Conservation (phyloP, 2,797 vertebrate genomes). For the Hapalemur alaotrensis region DNA sequence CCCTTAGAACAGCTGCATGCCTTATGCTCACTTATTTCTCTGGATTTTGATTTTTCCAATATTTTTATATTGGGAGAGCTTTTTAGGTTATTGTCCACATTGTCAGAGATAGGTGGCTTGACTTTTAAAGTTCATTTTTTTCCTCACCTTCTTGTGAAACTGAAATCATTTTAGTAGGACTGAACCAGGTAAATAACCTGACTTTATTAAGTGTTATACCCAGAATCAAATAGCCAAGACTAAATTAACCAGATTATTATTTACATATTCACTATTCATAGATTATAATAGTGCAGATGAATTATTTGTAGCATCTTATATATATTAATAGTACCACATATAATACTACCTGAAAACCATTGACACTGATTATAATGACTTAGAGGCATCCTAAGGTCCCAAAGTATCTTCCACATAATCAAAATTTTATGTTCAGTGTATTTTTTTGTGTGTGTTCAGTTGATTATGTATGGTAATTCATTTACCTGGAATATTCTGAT, state of each 20-base stretch:
- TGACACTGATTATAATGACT: not conserved
- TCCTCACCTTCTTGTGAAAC: not conserved
- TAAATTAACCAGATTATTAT: not conserved
- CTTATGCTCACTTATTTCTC: not conserved
- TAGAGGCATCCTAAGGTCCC: not conserved
- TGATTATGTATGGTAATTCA: not conserved
- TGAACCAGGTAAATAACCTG: not conserved
- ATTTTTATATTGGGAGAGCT: not conserved
- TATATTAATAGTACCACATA: not conserved
- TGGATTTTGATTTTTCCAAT: not conserved
- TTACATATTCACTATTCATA: not conserved
- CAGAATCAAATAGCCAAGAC: not conserved
- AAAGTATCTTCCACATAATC: not conserved
- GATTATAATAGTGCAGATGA: not conserved
- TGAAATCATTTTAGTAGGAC: not conserved
- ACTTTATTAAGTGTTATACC: not conserved
- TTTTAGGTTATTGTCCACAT: not conserved
- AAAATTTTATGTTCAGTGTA: not conserved
- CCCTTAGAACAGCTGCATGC: not conserved
- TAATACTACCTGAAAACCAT: not conserved
- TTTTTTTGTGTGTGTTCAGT: not conserved
- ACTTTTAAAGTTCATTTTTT: not conserved
- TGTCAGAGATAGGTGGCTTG: not conserved
- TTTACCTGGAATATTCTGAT: conserved; percentile 23
- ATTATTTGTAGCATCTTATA: not conserved